phyloP scores from a whole-genome alignment of 1,140 invertebrate species.

The Cephus cinctus region DNA sequence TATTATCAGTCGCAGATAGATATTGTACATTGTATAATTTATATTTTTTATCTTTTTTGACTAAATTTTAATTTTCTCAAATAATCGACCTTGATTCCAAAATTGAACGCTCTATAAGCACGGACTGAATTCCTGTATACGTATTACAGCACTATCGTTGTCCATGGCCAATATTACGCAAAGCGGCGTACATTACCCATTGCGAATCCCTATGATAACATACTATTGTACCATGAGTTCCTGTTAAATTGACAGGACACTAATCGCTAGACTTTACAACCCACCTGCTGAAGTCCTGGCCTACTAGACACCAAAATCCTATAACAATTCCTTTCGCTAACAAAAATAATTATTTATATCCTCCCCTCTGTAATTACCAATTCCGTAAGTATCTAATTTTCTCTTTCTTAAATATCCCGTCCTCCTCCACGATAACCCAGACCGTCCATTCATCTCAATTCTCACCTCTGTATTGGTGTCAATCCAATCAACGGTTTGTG shows the following conservation, averaged over 20 bases:
- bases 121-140: constrained; percentile 37
- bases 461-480: not conserved
- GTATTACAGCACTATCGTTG: constrained; percentile 41
- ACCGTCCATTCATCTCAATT: not conserved
- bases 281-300: constrained; percentile 22
- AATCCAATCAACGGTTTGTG: constrained; percentile 54
- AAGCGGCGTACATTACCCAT: constrained; percentile 25
- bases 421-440: no score
- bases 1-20: no score
- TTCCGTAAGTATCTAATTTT: no score
- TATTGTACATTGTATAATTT: no score
- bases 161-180: constrained; percentile 48
- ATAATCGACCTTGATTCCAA: not conserved
- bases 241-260: constrained; percentile 31
- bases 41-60: no score
- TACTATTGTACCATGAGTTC: constrained; percentile 25
- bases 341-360: no score
- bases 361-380: no score
- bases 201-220: constrained; percentile 34
- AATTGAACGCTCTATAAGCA: constrained; percentile 21
- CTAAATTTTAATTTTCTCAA: no score
- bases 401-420: no score
- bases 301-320: no score
- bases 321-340: no score
- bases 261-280: constrained; percentile 11